Conservation (phyloP, 2,888 invertebrate species). For the Esperia sulphurella region DNA sequence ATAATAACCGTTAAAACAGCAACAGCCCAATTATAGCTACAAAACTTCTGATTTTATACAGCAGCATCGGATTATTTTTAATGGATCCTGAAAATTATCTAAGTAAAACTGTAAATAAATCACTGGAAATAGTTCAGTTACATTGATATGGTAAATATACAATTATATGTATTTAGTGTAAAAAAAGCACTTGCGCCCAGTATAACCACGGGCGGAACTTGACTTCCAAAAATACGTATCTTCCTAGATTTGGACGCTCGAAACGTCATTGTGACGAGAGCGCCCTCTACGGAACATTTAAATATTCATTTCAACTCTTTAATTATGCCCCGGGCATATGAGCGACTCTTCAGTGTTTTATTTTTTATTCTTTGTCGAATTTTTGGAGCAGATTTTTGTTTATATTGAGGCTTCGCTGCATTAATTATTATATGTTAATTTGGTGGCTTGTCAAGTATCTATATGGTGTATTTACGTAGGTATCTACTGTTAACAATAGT, state of each 20-base stretch:
- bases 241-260: slow-evolving; percentile 64
- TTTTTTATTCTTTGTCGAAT: slow-evolving; percentile 45
- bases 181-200: slow-evolving; percentile 24
- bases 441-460: slow-evolving; percentile 1
- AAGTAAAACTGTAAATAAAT: too few relatives aligned
- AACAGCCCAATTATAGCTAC: too few relatives aligned
- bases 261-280: slow-evolving; percentile 66
- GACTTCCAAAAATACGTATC: slow-evolving; percentile 71
- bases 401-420: slow-evolving; percentile 9
- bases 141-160: too few relatives aligned
- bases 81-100: too few relatives aligned
- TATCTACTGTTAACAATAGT: too few relatives aligned
- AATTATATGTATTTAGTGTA: too few relatives aligned
- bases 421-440: slow-evolving; percentile 13
- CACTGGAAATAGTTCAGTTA: neutral
- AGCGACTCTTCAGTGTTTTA: slow-evolving; percentile 45
- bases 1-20: too few relatives aligned
- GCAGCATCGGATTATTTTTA: too few relatives aligned
- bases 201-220: slow-evolving; percentile 41
- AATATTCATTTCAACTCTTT: slow-evolving; percentile 76
- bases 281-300: slow-evolving; percentile 65
- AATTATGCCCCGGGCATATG: slow-evolving; percentile 74
- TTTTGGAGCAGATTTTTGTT: slow-evolving; percentile 22
- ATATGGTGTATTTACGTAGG: neutral
- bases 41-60: too few relatives aligned